Base-by-base conservation (phyloP, 2,797 vertebrate species). In the Pitangus sulphuratus region DNA sequence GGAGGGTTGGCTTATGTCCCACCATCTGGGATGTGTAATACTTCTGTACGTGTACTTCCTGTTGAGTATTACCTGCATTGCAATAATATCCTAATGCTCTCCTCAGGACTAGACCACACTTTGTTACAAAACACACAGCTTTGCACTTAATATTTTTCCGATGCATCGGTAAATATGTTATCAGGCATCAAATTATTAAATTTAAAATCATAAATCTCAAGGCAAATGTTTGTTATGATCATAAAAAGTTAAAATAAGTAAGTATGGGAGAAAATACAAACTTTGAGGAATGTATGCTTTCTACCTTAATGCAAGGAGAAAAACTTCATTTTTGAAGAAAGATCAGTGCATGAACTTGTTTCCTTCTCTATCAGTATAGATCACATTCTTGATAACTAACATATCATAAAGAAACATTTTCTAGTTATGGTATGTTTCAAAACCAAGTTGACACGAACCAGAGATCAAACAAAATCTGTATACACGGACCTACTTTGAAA, bases 401-500 rank as follows among this genome's bases (percentile, higher is more conserved):
- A 69, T 87, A 93, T 61, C 83, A 89, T 81, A 76, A 91, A 86
- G 93, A 90, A 95, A 35, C 74, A 96, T 58, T 40, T 91, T 86
- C 87, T 96, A 94, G 95, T 94, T 95, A 71, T 19, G 2, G 33
- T 93, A 39, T 87, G 89, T 97, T 95, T 97, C 96, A 96, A 96
- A 96, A 87, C 51, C 85, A 93, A 80, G 89, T 78, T 96, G 96
- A 97, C 93, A 95, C 51, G 89, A 96, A 90, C 56, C 53, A 33
- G 94, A 97, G 96, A 97, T 97, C 96, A 97, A 97, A 97, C 96
- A 96, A 96, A 96, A 86, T 82, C 96, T 95, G 96, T 97, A 97
- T 95, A 96, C 96, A 95, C 0, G 56, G 96, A 70, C 94, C 93
- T 91, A 91, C 92, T 96, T 95, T 96, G 96, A 96, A 94, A 96